Evolutionary conservation across 2,888 invertebrate species (phyloP).

Genomic region (Caenorhabditis sinica): DNA sequence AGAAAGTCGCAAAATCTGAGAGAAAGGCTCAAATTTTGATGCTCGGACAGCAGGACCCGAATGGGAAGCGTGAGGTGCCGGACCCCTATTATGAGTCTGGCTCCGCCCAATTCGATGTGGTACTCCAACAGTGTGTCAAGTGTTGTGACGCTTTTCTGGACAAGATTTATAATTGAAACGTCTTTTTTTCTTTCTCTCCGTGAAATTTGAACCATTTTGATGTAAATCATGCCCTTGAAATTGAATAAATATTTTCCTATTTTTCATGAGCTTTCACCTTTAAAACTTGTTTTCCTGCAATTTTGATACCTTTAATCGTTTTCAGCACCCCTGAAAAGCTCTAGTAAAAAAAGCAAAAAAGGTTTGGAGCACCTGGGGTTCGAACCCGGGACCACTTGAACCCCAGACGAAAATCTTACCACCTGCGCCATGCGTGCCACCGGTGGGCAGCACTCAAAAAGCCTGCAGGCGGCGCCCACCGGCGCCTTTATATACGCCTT

Average conservation of each 20-base stretch:
- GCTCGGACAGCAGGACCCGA: constrained; percentile 92
- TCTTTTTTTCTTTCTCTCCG: neutral
- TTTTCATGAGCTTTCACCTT: neutral
- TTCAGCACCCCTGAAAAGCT: neutral
- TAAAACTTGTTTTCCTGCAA: neutral
- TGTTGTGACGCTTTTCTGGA: constrained; percentile 88
- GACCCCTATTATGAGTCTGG: constrained; percentile 93
- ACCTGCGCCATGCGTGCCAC: neutral
- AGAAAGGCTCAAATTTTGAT: constrained; percentile 89
- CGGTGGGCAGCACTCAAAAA: no score
- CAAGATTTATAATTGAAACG: constrained; percentile 36
- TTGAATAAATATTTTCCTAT: neutral
- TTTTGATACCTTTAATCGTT: neutral
- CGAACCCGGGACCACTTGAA: neutral
- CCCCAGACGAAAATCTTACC: neutral
- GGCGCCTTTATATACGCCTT: no score
- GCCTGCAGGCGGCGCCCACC: no score
- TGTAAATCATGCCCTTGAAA: no score
- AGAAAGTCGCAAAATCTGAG: constrained; percentile 81
- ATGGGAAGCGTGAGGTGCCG: constrained; percentile 86
- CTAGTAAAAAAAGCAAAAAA: neutral
- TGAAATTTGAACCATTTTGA: neutral
- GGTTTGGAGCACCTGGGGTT: neutral
- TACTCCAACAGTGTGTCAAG: constrained; percentile 88
- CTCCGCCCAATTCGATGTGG: constrained; percentile 88